Conservation (phyloP, 2,888 invertebrate genomes). For the Neoscelio sp. region DNA sequence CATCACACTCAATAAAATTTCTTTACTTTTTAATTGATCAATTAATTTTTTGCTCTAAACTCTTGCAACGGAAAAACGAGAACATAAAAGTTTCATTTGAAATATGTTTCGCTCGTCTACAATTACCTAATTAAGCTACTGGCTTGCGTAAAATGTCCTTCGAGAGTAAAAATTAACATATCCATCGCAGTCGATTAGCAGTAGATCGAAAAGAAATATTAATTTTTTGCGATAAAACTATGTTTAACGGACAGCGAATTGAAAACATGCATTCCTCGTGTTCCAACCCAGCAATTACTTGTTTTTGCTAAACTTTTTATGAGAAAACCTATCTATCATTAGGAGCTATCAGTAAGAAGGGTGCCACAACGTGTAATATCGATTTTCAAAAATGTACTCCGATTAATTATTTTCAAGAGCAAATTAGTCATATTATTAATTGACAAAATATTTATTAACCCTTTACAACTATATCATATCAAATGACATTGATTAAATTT, state of each 20-base stretch:
- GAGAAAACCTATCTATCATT: slow-evolving; percentile 44
- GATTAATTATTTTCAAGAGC: slow-evolving; percentile 1
- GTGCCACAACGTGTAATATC: slow-evolving; percentile 25
- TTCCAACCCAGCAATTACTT: slow-evolving; percentile 25
- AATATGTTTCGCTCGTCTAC: neutral
- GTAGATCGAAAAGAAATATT: slow-evolving; percentile 19
- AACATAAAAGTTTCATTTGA: no score
- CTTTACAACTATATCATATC: no score
- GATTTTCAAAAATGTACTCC: slow-evolving; percentile 12
- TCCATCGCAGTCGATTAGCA: slow-evolving; percentile 11
- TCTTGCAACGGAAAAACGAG: no score
- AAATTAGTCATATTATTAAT: no score
- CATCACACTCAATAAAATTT: no score
- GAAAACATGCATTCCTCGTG: slow-evolving; percentile 18
- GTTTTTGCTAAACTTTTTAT: slow-evolving; percentile 51
- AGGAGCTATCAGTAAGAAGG: slow-evolving; percentile 31
- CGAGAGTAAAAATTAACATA: neutral
- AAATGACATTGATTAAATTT: no score
- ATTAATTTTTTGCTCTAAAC: no score
- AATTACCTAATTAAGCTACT: slow-evolving; percentile 22
- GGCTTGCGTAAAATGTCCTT: neutral
- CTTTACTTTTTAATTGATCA: no score
- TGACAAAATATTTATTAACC: no score
- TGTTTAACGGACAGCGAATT: slow-evolving; percentile 19
- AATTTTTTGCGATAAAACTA: slow-evolving; percentile 14